Evolutionary conservation across 1,140 invertebrate genomes (phyloP), one percentile per base, ranked within the genome.

Genomic region (Zaprionus kolodkinae): DNA sequence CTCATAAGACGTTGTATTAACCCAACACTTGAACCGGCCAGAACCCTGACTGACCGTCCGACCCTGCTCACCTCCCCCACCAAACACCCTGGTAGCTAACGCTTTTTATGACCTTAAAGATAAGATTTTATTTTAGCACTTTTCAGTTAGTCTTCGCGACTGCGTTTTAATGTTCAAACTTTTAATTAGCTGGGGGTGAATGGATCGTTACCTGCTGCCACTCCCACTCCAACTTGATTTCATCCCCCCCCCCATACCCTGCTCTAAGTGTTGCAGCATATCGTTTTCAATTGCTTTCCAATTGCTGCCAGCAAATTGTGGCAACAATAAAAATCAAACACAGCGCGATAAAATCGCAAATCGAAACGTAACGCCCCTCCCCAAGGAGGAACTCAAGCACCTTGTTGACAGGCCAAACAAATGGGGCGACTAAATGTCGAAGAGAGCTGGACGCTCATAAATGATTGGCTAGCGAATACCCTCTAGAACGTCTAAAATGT

Each of bases 31-130:
- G 81, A 75, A 63, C 61, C 52, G 45, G 52, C 12, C 64, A 72
- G 57, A 56, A 72, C 56, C 62, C 45, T 60, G 13, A 25, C 57
- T 71, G 72, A 57, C 66, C 60, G 38, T 55, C 25, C 15, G 52
- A 33, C 43, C 61, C 67, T 3, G 30, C 59, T 27, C 17, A 17
- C 21, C 6, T n/a, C 15, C 17, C 30, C 27, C 27, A 1, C 27
- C 9, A 10, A 12, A n/a, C 12, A 10, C 27, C 48, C 13, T 40
- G 2, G 21, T 40, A 17, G 11, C 52, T 61, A 56, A 61, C 56
- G 15, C 45, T 69, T 78, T 88, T 88, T 76, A 88, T 89, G 78
- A 21, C 38, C 55, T 75, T 72, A 57, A 67, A 88, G 84, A 84
- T 88, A 83, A 79, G 82, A 71, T 70, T 50, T 50, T 50, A 50